phyloP scores from a whole-genome alignment of 1,140 invertebrate genomes.

The Venustaconcha ellipsiformis region DNA sequence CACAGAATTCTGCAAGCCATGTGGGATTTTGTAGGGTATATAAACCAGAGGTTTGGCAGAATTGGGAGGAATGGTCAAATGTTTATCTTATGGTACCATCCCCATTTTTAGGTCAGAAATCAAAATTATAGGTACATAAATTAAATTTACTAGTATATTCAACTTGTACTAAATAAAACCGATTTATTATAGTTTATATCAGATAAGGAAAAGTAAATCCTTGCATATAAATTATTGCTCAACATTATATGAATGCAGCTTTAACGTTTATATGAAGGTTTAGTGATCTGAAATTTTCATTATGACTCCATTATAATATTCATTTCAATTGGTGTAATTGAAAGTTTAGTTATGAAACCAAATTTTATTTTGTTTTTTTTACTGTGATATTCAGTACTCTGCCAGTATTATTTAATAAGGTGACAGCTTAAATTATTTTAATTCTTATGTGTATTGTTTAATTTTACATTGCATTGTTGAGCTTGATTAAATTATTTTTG shows the following conservation, averaged over 20 bases:
- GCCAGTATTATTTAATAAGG: neutral
- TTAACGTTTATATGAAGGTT: neutral
- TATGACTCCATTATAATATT: neutral
- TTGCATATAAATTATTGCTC: neutral
- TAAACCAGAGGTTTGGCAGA: too few relatives aligned
- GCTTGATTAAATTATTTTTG: constrained; percentile 11
- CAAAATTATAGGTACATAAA: too few relatives aligned
- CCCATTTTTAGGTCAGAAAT: too few relatives aligned
- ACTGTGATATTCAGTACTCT: too few relatives aligned
- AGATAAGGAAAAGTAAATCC: too few relatives aligned
- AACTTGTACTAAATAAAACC: too few relatives aligned
- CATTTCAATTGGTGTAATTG: neutral
- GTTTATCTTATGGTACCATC: too few relatives aligned
- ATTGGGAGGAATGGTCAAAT: too few relatives aligned
- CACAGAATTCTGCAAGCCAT: too few relatives aligned
- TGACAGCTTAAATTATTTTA: neutral
- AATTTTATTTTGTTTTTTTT: neutral
- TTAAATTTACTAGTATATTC: too few relatives aligned
- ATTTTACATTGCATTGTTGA: neutral
- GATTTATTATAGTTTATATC: too few relatives aligned
- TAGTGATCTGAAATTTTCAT: neutral
- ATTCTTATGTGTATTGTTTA: neutral
- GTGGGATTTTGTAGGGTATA: too few relatives aligned
- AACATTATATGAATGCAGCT: neutral
- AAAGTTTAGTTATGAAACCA: neutral